phyloP scores from a whole-genome alignment of 92 coral and sea anemone genomes.

The Diadumene lineata region DNA sequence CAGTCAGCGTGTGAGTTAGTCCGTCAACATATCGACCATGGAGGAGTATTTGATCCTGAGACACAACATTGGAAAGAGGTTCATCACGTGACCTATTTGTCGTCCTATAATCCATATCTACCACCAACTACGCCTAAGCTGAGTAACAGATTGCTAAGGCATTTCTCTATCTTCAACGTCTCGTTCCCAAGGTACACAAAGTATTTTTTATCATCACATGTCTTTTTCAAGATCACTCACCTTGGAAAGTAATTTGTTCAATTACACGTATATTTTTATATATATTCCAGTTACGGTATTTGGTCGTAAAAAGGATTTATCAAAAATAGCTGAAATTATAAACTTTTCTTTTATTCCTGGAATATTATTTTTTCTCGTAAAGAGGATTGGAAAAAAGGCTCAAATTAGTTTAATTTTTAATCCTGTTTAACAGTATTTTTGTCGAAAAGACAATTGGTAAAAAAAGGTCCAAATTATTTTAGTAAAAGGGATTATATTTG shows the following conservation, averaged over 20 bases:
- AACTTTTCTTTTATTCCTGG: not conserved
- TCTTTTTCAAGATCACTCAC: no score
- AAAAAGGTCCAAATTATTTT: no score
- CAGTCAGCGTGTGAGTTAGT: slow-evolving; percentile 95
- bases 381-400: no score
- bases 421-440: no score
- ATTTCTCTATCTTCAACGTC: slow-evolving; percentile 90
- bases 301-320: not conserved
- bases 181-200: slow-evolving; percentile 81
- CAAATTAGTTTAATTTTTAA: no score
- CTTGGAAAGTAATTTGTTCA: no score
- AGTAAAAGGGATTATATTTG: no score
- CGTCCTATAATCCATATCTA: slow-evolving; percentile 86
- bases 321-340: not conserved
- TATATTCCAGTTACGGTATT: no score
- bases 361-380: no score
- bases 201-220: no score
- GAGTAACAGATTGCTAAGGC: slow-evolving; percentile 81
- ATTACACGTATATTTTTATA: no score
- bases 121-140: slow-evolving; percentile 92
- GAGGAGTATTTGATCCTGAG: slow-evolving; percentile 96
- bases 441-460: no score
- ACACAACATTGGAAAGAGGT: slow-evolving; percentile 93
- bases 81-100: slow-evolving; percentile 85
- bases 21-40: slow-evolving; percentile 98